These are phyloP conservation scores for Cirrhinus mrigala DNA, from an alignment of 2,797 vertebrate species.

Conservation along the genomic window DNA sequence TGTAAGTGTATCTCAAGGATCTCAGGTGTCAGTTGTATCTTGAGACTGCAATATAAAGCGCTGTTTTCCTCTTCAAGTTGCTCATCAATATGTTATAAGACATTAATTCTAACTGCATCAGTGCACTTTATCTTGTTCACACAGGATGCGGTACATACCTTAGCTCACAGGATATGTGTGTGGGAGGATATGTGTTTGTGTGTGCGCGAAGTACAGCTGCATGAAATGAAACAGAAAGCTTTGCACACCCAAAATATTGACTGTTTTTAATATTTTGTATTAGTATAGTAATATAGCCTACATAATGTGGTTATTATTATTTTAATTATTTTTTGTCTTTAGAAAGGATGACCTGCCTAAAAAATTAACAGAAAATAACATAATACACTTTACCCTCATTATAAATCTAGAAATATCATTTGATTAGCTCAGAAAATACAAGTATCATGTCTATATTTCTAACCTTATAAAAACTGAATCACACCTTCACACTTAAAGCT, in stretches of 20 bases:
- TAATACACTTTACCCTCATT: neutral
- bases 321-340: constrained; percentile 74
- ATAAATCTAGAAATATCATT: neutral
- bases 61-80: neutral
- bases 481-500: too few relatives aligned
- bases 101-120: neutral
- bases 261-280: too few relatives aligned
- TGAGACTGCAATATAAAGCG: neutral
- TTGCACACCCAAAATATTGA: too few relatives aligned
- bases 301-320: too few relatives aligned
- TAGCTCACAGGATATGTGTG: neutral
- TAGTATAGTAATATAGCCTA: too few relatives aligned
- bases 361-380: neutral
- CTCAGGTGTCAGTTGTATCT: neutral
- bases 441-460: neutral
- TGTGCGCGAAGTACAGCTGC: too few relatives aligned
- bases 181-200: too few relatives aligned
- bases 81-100: too few relatives aligned
- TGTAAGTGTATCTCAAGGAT: too few relatives aligned
- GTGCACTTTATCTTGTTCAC: neutral
- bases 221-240: too few relatives aligned
- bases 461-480: neutral
- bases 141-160: neutral
- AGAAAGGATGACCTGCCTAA: constrained; percentile 90
- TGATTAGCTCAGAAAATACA: neutral